Percentiles rank a stretch among this genome's conserved stretches.
These are phyloP conservation scores for Cynocephalus volans DNA, from an alignment of 2,113 vertebrate species.

Conservation along the genomic window DNA sequence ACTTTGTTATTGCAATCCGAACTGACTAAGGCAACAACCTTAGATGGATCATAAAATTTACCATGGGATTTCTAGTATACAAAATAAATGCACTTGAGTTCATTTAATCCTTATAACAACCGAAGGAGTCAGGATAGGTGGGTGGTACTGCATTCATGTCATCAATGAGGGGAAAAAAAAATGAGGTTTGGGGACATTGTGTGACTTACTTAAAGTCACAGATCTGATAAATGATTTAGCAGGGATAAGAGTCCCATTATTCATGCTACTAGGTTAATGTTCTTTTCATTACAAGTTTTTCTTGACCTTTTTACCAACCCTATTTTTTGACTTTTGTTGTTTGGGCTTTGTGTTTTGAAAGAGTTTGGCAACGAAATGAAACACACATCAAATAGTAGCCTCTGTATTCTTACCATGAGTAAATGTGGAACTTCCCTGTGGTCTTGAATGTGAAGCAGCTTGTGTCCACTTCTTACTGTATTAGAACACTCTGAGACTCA, in stretches of 20 bases:
- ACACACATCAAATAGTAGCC: background rate
- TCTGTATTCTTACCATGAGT: background rate
- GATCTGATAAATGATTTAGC: background rate
- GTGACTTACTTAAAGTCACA: background rate
- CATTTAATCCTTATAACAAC: background rate
- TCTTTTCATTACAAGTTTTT: background rate
- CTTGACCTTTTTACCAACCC: background rate
- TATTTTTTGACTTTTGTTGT: background rate
- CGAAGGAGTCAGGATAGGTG: background rate
- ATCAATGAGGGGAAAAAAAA: background rate
- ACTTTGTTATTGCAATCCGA: background rate
- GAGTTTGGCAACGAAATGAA: background rate
- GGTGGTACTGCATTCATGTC: background rate
- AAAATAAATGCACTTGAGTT: background rate
- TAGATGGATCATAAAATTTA: background rate
- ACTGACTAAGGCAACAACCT: too few relatives aligned
- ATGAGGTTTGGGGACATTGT: background rate
- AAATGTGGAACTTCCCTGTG: background rate
- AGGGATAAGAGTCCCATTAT: background rate
- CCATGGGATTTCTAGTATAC: background rate
- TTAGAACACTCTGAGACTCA: background rate
- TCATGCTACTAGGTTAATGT: background rate
- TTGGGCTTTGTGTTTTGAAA: background rate
- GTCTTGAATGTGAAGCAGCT: background rate
- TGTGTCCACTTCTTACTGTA: background rate